These are phyloP conservation scores for Cryptocephalus primarius DNA, from an alignment of 2,888 invertebrate genomes.

Conservation along the genomic window DNA sequence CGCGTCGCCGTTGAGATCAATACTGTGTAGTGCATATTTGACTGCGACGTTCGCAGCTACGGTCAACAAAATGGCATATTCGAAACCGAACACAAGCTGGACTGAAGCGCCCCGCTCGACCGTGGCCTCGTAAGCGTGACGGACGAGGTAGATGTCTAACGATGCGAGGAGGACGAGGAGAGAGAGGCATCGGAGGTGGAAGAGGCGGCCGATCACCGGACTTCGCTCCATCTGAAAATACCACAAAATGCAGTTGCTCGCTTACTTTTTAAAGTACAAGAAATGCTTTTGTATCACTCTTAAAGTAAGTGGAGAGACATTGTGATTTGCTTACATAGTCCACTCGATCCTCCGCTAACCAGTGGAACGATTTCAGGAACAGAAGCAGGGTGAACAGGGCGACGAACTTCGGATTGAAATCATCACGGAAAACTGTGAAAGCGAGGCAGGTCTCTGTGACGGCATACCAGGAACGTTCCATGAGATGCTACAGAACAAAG, in stretches of 20 bases:
- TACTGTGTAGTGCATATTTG: conserved; percentile 80
- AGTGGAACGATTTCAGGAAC: conserved; percentile 98
- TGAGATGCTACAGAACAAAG: conserved; percentile 66
- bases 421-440: conserved; percentile 97
- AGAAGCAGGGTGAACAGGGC: conserved; percentile 91
- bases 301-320: too few species aligned
- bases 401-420: conserved; percentile 97
- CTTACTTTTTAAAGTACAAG: too few species aligned
- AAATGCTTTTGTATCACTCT: too few species aligned
- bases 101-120: conserved; percentile 90
- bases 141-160: conserved; percentile 80
- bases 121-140: conserved; percentile 89
- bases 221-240: conserved; percentile 90
- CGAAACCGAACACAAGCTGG: conserved; percentile 98
- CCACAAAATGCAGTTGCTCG: too few species aligned
- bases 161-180: conserved; percentile 70
- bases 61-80: conserved; percentile 93
- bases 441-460: conserved; percentile 99
- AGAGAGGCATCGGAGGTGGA: conserved; percentile 84
- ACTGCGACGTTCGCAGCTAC: conserved; percentile 86
- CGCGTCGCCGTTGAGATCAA: conserved; percentile 83
- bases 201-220: conserved; percentile 90
- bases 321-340: conserved; percentile 96
- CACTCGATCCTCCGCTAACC: conserved; percentile 97
- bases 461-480: conserved; percentile 98